A percentile compares a stretch with the other conserved stretches of the same genome.
phyloP scores from a whole-genome alignment of 37 sponge, comb jelly and placozoan species.

The Haliclona indistincta region DNA sequence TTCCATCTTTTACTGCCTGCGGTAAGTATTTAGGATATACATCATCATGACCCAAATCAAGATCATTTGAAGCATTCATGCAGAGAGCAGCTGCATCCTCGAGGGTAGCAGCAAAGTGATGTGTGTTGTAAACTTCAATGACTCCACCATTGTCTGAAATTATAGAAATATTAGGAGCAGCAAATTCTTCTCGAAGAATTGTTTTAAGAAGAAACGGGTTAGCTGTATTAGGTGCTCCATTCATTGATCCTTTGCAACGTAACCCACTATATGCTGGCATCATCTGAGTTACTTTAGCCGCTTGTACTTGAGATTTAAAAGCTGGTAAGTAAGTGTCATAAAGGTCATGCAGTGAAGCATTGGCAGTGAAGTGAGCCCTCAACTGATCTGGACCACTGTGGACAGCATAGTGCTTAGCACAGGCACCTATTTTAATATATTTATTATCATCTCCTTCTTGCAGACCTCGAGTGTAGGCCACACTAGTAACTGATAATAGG shows the following conservation, averaged over 20 bases:
- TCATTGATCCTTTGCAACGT: conserved; percentile 16
- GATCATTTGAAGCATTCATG: conserved; percentile 72
- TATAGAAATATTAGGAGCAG: conserved; percentile 63
- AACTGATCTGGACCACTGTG: conserved; percentile 76
- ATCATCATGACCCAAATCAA: conserved; percentile 67
- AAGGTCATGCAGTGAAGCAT: conserved; percentile 59
- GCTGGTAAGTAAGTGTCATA: conserved; percentile 73
- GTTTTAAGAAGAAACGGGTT: conserved; percentile 62
- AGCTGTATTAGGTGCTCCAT: conserved; percentile 77
- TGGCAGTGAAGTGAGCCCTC: conserved; percentile 40
- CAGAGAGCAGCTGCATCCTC: conserved; percentile 63
- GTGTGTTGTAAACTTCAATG: conserved; percentile 7
- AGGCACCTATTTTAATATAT: conserved; percentile 67
- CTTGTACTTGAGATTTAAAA: conserved; percentile 76
- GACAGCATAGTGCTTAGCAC: conserved; percentile 72
- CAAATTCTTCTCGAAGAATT: conserved; percentile 61
- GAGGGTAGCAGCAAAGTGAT: conserved; percentile 36
- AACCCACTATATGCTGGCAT: conserved; percentile 79
- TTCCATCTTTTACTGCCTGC: conserved; percentile 15
- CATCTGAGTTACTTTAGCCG: conserved; percentile 59
- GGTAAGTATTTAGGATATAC: conserved; percentile 47
- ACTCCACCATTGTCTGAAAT: conserved; percentile 78
- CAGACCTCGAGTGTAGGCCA: conserved; percentile 57
- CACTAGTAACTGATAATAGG: conserved; percentile 47
- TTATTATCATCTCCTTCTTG: conserved; percentile 54